Conservation (phyloP, 2,113 vertebrate species). For the Deroptyus accipitrinus region DNA sequence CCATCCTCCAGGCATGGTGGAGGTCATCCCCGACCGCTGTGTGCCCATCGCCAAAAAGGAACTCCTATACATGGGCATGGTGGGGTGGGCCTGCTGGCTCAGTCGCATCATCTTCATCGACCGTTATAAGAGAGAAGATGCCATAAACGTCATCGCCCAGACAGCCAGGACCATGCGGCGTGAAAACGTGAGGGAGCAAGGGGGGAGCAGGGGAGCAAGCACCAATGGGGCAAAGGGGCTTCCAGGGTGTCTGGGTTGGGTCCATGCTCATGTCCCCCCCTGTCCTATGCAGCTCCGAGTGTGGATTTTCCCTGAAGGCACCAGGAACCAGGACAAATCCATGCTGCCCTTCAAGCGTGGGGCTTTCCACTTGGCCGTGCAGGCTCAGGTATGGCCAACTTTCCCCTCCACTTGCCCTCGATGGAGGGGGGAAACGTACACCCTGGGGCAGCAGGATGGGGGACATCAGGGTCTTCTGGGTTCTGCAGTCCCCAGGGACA, state of each 20-base stretch:
- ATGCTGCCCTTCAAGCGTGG: slow-evolving; percentile 82
- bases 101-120: slow-evolving; percentile 79
- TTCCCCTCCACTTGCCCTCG: neutral
- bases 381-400: slow-evolving; percentile 75
- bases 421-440: rapidly evolving
- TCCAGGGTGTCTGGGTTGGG: neutral
- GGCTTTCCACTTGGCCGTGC: slow-evolving; percentile 80
- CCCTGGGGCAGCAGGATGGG: neutral
- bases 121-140: slow-evolving; percentile 71
- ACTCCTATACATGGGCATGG: slow-evolving; percentile 75
- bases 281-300: slow-evolving; percentile 67
- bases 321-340: slow-evolving; percentile 73
- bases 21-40: slow-evolving; percentile 76
- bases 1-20: slow-evolving; percentile 72
- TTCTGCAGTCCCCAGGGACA: neutral
- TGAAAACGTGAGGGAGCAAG: slow-evolving; percentile 71
- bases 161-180: slow-evolving; percentile 65
- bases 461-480: neutral
- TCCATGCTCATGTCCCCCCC: neutral
- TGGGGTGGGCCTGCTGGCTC: slow-evolving; percentile 80
- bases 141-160: slow-evolving; percentile 73
- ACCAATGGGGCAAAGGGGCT: rapidly evolving
- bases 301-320: slow-evolving; percentile 80
- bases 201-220: rapidly evolving
- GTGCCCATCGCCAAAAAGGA: slow-evolving; percentile 80